phyloP scores from a whole-genome alignment of 2,113 vertebrate species.

The Carassius gibelio region DNA sequence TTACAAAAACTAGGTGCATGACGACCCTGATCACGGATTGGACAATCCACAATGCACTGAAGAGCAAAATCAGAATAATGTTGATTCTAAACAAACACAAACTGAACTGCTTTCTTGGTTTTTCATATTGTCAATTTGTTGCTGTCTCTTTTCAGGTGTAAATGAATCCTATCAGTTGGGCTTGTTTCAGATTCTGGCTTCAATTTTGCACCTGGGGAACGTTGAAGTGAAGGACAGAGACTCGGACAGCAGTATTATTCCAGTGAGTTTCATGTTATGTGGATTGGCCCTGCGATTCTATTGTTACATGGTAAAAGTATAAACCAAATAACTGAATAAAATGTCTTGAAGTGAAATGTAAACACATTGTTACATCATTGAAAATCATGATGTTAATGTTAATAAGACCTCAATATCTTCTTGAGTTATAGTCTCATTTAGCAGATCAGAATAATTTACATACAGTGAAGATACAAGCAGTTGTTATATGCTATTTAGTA shows the following conservation, averaged over 20 bases:
- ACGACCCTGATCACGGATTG: background rate
- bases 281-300: background rate
- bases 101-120: background rate
- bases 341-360: background rate
- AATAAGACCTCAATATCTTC: background rate
- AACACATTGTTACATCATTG: background rate
- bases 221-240: constrained; percentile 90
- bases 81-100: too few species aligned
- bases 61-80: background rate
- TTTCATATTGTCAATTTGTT: background rate
- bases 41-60: background rate
- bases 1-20: background rate
- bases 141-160: constrained; percentile 80
- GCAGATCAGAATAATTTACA: background rate
- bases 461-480: background rate
- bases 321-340: background rate
- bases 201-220: constrained; percentile 95
- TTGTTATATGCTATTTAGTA: background rate
- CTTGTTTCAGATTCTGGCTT: constrained; percentile 92
- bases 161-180: constrained; percentile 94
- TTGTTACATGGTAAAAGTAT: background rate
- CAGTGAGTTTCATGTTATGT: constrained; percentile 67
- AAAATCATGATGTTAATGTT: too few species aligned
- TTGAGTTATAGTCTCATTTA: background rate
- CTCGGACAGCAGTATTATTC: constrained; percentile 89